Percentiles rank a stretch among this genome's conserved stretches.
These are phyloP conservation scores for Alectoris magna DNA, from an alignment of 2,797 vertebrate species.

Conservation along the genomic window DNA sequence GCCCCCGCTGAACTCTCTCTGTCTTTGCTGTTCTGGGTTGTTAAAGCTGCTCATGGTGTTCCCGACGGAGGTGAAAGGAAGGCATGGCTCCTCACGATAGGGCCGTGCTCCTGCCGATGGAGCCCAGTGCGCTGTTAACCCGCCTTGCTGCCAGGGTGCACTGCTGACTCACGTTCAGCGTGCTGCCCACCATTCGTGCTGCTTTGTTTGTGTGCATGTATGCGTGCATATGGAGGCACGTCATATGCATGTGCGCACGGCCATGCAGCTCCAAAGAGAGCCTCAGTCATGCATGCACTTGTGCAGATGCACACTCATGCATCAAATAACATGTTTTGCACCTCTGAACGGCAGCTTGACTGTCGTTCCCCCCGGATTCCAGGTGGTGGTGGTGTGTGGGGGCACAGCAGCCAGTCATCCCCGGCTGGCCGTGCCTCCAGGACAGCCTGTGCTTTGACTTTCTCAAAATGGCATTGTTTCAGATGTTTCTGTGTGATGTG, in stretches of 20 bases:
- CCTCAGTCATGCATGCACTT: neutral
- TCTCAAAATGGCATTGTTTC: neutral
- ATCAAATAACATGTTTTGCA: neutral
- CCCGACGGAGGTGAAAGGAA: neutral
- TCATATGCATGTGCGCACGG: neutral
- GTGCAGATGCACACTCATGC: accelerated
- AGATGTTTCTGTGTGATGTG: neutral
- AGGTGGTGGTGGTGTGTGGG: neutral
- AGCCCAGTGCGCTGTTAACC: accelerated
- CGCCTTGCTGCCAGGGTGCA: neutral
- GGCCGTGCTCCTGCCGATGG: neutral
- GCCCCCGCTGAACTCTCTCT: too few relatives aligned
- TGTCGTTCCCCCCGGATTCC: neutral
- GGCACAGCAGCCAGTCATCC: too few relatives aligned
- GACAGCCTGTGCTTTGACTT: neutral
- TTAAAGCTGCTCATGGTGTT: neutral
- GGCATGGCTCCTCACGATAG: accelerated
- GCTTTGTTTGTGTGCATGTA: neutral
- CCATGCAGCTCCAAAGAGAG: neutral
- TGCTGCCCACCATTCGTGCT: accelerated
- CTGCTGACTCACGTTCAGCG: neutral
- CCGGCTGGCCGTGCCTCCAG: neutral
- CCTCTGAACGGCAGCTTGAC: neutral
- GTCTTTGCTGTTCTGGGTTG: neutral
- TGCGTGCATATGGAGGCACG: neutral